Evolutionary conservation across 1,140 invertebrate genomes (phyloP).

Genomic region (Linepithema humile): DNA sequence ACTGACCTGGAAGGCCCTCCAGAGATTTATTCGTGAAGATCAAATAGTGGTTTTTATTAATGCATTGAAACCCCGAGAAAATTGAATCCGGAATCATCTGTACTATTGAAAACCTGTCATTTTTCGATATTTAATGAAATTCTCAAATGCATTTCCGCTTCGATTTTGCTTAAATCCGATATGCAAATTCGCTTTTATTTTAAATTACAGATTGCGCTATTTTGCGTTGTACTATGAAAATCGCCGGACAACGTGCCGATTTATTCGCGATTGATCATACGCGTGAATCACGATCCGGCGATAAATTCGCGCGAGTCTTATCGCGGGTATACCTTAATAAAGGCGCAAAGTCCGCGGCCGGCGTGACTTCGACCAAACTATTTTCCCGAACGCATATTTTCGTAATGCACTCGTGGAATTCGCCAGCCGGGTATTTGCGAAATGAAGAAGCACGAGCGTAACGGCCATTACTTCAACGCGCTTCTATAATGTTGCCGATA

Average conservation of each 20-base stretch:
- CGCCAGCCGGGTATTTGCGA: background rate
- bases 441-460: conserved; percentile 11
- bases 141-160: background rate
- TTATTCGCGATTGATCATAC: conserved; percentile 18
- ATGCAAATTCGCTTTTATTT: background rate
- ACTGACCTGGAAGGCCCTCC: background rate
- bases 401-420: conserved; percentile 25
- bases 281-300: conserved; percentile 22
- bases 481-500: background rate
- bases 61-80: background rate
- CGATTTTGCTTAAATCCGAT: background rate
- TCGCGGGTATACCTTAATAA: conserved; percentile 34
- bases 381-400: conserved; percentile 50
- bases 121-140: background rate
- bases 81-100: background rate
- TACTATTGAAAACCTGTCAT: background rate
- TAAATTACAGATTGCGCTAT: background rate
- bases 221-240: background rate
- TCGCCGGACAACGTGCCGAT: background rate
- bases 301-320: conserved; percentile 43
- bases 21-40: background rate
- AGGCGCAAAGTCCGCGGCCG: conserved; percentile 26
- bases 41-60: background rate
- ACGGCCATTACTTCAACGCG: background rate
- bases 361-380: conserved; percentile 7